phyloP scores from a whole-genome alignment of 2,113 vertebrate species.

The Carassius gibelio region DNA sequence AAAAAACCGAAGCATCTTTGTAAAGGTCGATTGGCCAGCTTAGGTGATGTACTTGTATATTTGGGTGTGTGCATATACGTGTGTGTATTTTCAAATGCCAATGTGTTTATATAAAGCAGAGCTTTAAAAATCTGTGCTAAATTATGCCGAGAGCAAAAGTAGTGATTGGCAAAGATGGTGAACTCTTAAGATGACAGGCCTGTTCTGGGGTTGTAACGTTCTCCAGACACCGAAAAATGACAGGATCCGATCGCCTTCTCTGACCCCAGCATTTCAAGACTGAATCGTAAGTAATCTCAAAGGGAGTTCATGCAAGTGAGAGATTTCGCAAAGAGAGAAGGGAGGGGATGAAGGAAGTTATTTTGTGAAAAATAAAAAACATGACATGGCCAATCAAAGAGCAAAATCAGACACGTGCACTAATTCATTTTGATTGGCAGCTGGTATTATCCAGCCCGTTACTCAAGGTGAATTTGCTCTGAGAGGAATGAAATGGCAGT shows the following conservation, averaged over 20 bases:
- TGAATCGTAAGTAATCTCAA: slow-evolving; percentile 67
- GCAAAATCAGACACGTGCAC: neutral
- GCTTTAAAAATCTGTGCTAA: slow-evolving; percentile 63
- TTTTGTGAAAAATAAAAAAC: slow-evolving; percentile 23
- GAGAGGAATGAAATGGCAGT: slow-evolving; percentile 30
- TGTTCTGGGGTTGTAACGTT: slow-evolving; percentile 68
- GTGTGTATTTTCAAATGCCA: slow-evolving; percentile 40
- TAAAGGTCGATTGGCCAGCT: neutral
- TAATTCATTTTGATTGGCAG: slow-evolving; percentile 61
- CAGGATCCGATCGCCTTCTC: slow-evolving; percentile 64
- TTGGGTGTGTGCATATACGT: slow-evolving; percentile 18
- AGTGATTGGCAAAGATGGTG: slow-evolving; percentile 61
- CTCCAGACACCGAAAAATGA: slow-evolving; percentile 69
- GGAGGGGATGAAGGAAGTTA: slow-evolving; percentile 44
- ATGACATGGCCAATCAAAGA: slow-evolving; percentile 51
- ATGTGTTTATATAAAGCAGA: slow-evolving; percentile 47
- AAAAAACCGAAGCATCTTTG: neutral
- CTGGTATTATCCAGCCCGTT: slow-evolving; percentile 67
- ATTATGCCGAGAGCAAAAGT: slow-evolving; percentile 62
- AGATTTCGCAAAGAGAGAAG: slow-evolving; percentile 55
- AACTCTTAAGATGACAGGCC: slow-evolving; percentile 72
- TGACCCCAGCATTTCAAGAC: slow-evolving; percentile 71
- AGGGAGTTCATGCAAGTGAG: slow-evolving; percentile 52
- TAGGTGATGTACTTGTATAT: slow-evolving; percentile 7
- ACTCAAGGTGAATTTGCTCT: slow-evolving; percentile 47